Evolutionary conservation across 2,888 invertebrate genomes (phyloP).

Genomic region (Drosophila emarginata): DNA sequence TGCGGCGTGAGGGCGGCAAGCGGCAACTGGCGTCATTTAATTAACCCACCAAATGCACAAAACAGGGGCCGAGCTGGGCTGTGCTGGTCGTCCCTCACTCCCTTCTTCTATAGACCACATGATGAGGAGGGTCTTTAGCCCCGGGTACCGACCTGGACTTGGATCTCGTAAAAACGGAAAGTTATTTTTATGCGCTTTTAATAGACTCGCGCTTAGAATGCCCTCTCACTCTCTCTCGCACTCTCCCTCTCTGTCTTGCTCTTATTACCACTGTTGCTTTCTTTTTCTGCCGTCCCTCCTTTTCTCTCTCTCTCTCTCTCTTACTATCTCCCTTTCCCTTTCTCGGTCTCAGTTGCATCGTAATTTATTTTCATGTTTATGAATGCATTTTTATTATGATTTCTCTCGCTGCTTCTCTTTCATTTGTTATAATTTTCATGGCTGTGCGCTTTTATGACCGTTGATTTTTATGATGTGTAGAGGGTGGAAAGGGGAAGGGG

Average conservation of each 20-base stretch:
- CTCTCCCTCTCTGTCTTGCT: not conserved
- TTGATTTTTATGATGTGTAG: slow-evolving; percentile 45
- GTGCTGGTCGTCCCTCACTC: slow-evolving; percentile 26
- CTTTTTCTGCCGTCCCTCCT: not conserved
- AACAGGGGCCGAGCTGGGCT: slow-evolving; percentile 17
- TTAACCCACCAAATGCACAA: slow-evolving; percentile 65
- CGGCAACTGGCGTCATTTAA: slow-evolving; percentile 72
- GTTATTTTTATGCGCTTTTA: slow-evolving; percentile 77
- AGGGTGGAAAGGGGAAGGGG: not conserved
- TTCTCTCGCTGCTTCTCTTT: slow-evolving; percentile 37
- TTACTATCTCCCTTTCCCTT: too few relatives aligned
- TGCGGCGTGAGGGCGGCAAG: slow-evolving; percentile 58
- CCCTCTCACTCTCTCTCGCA: not conserved
- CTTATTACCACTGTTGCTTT: slow-evolving; percentile 10
- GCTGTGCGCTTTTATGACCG: slow-evolving; percentile 51
- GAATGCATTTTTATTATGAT: slow-evolving; percentile 77
- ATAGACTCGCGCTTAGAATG: slow-evolving; percentile 66
- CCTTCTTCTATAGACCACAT: slow-evolving; percentile 40
- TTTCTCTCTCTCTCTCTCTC: slow-evolving; percentile 9
- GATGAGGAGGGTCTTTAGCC: slow-evolving; percentile 55
- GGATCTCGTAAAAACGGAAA: slow-evolving; percentile 65
- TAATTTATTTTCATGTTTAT: slow-evolving; percentile 75
- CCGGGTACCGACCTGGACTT: slow-evolving; percentile 14
- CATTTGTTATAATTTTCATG: slow-evolving; percentile 50
- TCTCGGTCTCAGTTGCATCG: slow-evolving; percentile 38